Evolutionary conservation across 2,797 vertebrate species (phyloP), one percentile per base, ranked within the genome.

Genomic region (Urocyon cinereoargenteus): DNA sequence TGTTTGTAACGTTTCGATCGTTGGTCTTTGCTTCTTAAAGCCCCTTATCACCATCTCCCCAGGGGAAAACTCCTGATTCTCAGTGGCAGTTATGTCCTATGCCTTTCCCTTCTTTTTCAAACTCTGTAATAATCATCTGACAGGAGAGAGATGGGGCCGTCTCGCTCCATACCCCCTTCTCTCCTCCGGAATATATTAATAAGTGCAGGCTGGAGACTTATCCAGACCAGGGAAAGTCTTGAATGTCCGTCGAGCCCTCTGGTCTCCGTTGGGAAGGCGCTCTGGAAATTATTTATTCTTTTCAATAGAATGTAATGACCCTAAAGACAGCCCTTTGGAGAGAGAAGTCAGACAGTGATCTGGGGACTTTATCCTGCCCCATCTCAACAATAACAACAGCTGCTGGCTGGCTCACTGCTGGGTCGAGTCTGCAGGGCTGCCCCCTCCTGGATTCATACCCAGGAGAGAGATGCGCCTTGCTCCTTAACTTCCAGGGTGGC

Each of bases 201-300:
- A 88, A 34, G 62, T 40, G 11, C 40, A 79, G 34, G 49, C 26
- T 36, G 51, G 49, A 82, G 59, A 78, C 22, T 87, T 88, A 66
- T 53, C 40, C 78, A 78, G 40, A 84, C 36, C 61, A 78, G 40
- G 19, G 86, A 12, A 77, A 83, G 26, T 75, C 84, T 75, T 34
- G 18, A 72, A 28, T n/a, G n/a, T 94, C 24, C 34, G 13, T 90
- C 73, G 57, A 72, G 51, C 9, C 12, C 19, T 88, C 13, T 26
- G 36, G 14, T 86, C 19, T 75, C 55, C 4, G 2, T 9, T 84
- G 75, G 62, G 49, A 97, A 95, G 36, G 15, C 40, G 1, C 13
- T 96, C 55, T 86, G 49, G 40, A 93, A 70, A 24, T 75, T 53
- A 59, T 36, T 59, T 75, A 34, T 85, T 73, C 83, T 93, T 93